Evolutionary conservation across 2,888 invertebrate species (phyloP), one percentile per base, ranked within the genome.

Genomic region (Hymenopus coronatus): DNA sequence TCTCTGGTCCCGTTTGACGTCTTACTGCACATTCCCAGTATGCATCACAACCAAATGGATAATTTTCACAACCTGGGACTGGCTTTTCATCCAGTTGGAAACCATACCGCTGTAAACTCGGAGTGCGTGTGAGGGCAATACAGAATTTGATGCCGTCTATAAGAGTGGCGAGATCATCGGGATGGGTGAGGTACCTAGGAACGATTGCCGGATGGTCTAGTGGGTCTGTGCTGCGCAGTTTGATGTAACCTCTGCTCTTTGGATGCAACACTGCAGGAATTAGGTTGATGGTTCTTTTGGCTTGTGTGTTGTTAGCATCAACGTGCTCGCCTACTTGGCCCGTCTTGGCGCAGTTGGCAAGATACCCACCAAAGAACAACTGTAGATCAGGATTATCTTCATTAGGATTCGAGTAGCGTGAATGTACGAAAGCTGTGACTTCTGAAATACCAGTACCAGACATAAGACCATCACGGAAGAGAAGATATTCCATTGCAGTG

Each of bases 401-500:
- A 0, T 95, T 93, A 0, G 96, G 95, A 91, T 97, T 96, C 3
- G 97, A 96, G 93, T 96, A 97, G 92, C 96, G 97, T 0, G 97
- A 96, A 92, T 97, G 96, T 88, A 98, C 94, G 93, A 97, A 96
- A 0, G 96, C 98, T 0, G 98, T 97, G 8, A 97, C 97, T 93
- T 98, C 98, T 0, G 97, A 96, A 92, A 97, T 95, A 12, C 98
- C 98, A 83, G 97, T 98, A 28, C 98, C 98, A 25, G 97, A 97
- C 97, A 98, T 97, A 0, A 98, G 94, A 3, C 97, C 98, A 92
- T 98, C 98, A 89, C 98, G 95, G 93, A 98, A 97, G 20, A 98
- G 94, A 46, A 98, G 93, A 92, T 98, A 98, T 93, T 98, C 98
- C 97, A 98, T 98, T 2, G 97, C 97, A 0, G 97, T 97, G 28